phyloP scores from a whole-genome alignment of 2,113 vertebrate species.

The Forbesichthys agassizii region DNA sequence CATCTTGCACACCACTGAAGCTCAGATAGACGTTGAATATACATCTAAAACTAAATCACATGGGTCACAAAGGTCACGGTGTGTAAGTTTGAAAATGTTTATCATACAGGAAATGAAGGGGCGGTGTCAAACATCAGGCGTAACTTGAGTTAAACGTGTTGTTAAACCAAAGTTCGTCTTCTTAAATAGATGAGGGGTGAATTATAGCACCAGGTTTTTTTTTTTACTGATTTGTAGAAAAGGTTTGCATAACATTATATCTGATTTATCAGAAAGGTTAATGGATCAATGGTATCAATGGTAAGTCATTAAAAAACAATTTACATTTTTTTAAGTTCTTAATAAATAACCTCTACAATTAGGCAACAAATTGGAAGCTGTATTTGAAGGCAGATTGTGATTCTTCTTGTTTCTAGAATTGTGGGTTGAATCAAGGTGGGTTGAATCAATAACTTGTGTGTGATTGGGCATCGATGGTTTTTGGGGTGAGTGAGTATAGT shows the following conservation, averaged over 20 bases:
- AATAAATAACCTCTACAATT: too few relatives aligned
- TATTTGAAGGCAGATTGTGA: neutral
- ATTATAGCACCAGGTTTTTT: constrained; percentile 31
- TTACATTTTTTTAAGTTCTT: too few relatives aligned
- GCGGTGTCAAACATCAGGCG: constrained; percentile 52
- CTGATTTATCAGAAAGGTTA: too few relatives aligned
- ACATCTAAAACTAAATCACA: constrained; percentile 69
- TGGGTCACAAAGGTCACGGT: constrained; percentile 55
- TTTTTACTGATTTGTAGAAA: too few relatives aligned
- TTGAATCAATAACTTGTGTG: constrained; percentile 6
- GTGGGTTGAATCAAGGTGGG: neutral
- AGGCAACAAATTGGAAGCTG: neutral
- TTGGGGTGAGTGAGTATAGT: neutral
- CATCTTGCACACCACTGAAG: constrained; percentile 41
- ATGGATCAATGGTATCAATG: too few relatives aligned
- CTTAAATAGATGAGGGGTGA: constrained; percentile 33
- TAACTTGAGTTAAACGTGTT: constrained; percentile 43
- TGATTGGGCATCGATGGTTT: constrained; percentile 18
- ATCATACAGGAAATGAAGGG: constrained; percentile 59
- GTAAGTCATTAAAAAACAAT: too few relatives aligned
- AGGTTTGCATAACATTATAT: too few relatives aligned
- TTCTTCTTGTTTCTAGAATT: neutral
- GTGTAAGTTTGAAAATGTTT: constrained; percentile 44
- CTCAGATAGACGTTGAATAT: constrained; percentile 42
- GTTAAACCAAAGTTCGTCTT: constrained; percentile 15